Percentiles rank a stretch among this genome's conserved stretches.
phyloP scores from a whole-genome alignment of 2,113 vertebrate genomes.

The Tretioscincus oriximinensis region DNA sequence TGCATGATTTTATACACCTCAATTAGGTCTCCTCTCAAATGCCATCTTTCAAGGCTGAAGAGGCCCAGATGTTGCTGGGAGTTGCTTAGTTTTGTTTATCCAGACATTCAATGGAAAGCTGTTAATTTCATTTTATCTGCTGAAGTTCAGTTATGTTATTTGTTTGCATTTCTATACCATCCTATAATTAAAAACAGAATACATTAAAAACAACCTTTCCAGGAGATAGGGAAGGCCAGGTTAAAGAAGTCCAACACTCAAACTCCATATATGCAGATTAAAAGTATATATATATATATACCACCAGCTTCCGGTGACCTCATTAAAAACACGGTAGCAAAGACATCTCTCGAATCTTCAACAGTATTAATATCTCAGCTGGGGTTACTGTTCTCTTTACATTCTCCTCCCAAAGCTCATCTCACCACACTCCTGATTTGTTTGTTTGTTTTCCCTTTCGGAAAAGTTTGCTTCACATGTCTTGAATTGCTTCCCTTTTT shows the following conservation, averaged over 20 bases:
- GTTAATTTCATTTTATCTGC: not conserved
- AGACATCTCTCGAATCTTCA: not conserved
- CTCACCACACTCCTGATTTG: slow-evolving; percentile 42
- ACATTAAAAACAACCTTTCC: too few relatives aligned
- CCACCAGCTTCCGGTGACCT: not conserved
- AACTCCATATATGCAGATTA: too few relatives aligned
- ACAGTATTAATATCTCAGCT: not conserved
- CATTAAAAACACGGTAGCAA: not conserved
- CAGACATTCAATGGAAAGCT: not conserved
- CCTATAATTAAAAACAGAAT: too few relatives aligned
- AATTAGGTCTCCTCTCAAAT: too few relatives aligned
- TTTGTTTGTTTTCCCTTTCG: slow-evolving; percentile 49
- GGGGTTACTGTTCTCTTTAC: not conserved
- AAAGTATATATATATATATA: not conserved
- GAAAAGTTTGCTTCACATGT: slow-evolving; percentile 54
- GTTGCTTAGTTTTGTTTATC: not conserved
- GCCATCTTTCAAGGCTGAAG: too few relatives aligned
- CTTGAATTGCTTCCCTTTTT: slow-evolving; percentile 53
- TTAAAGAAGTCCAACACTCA: not conserved
- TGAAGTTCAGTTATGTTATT: not conserved
- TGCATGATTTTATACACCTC: too few relatives aligned
- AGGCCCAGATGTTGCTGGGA: too few relatives aligned
- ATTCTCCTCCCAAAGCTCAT: not conserved
- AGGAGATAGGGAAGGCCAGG: too few relatives aligned
- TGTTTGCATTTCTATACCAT: too few relatives aligned